Base-by-base conservation (phyloP, 1,140 invertebrate species). In the Muscidifurax raptorellus region DNA sequence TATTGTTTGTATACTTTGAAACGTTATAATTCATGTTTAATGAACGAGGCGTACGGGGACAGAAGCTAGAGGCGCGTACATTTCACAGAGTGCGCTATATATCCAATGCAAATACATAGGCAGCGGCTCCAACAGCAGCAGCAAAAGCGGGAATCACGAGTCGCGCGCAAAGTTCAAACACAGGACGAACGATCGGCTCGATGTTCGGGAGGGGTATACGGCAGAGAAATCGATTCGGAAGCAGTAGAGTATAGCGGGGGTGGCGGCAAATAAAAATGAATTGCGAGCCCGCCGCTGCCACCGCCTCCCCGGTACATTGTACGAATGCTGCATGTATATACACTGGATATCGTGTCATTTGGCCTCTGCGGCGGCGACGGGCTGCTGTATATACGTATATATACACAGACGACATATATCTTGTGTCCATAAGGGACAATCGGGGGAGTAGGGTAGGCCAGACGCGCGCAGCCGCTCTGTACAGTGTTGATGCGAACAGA, bases 151-250 rank as follows among this genome's bases (percentile, higher is more conserved):
- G 52, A 59, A 59, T 47, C 15, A 2, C 44, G 44, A 47, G 44
- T 59, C 66, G 66, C 66, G 66, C 28, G 25, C 10, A 69, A 69
- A 69, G 66, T 69, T 69, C 28, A 69, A 69, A 69, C 27, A 69
- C 25, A 13, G 66, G 66, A 59, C 66, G 22, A 69, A 59, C 52
- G 66, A 69, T 69, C 28, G 25, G 66, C 10, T 27, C 66, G 66
- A 27, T 69, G 27, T 30, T 69, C 27, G 25, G 66, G 28, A 30
- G 27, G 22, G 52, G 18, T 18, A n/a, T n/a, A n/a, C n/a, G 18
- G 52, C 6, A 59, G 52, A 27, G 27, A 12, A 69, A 69, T 69
- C 66, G 66, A 69, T 69, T 69, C 25, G 25, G 22, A 59, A 59
- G 52, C 52, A 4, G 52, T 59, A 59, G 0, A n/a, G 52, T 5